These are phyloP conservation scores for Mystacides longicornis DNA, from an alignment of 2,888 invertebrate genomes.

Conservation along the genomic window DNA sequence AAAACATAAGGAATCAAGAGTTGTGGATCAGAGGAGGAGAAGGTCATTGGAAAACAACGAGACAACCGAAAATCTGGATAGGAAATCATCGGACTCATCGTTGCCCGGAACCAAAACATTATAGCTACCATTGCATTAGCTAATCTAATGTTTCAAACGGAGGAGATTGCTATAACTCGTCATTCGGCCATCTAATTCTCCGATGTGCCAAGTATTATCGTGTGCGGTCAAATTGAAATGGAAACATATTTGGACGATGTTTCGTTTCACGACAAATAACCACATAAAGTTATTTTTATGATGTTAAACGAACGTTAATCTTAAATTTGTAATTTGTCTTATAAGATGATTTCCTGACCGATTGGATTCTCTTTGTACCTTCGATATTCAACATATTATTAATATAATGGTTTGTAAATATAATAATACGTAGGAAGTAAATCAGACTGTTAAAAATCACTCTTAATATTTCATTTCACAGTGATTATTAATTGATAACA, in stretches of 20 bases:
- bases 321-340: too few relatives aligned
- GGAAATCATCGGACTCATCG: slow-evolving; percentile 12
- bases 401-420: neutral
- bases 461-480: neutral
- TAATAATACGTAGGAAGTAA: neutral
- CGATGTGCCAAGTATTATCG: too few relatives aligned
- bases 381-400: neutral
- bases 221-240: too few relatives aligned
- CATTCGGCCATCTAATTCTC: too few relatives aligned
- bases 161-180: too few relatives aligned
- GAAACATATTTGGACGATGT: too few relatives aligned
- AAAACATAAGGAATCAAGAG: slow-evolving; percentile 28
- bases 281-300: too few relatives aligned
- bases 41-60: neutral
- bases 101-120: slow-evolving; percentile 16
- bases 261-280: too few relatives aligned
- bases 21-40: slow-evolving; percentile 18
- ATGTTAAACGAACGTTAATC: too few relatives aligned
- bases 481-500: too few relatives aligned
- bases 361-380: neutral
- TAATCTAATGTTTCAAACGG: slow-evolving; percentile 6
- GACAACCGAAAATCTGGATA: slow-evolving; percentile 1
- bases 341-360: neutral
- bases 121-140: slow-evolving; percentile 10
- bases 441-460: neutral